phyloP scores from a whole-genome alignment of 2,113 vertebrate genomes.

The Xyrauchen texanus region DNA sequence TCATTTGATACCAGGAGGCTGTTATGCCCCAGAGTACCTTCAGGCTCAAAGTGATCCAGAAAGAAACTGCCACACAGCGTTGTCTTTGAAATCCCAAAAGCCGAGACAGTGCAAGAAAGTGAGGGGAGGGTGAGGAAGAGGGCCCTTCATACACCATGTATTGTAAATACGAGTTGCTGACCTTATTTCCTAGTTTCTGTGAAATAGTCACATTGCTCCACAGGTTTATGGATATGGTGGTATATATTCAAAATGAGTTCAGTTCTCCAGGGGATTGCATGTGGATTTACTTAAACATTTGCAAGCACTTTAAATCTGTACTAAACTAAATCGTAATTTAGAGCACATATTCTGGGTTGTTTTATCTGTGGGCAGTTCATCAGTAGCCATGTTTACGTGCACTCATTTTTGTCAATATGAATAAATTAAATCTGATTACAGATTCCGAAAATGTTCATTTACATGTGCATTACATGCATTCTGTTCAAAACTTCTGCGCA shows the following conservation, averaged over 20 bases:
- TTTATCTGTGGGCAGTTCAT: background rate
- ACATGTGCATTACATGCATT: no score
- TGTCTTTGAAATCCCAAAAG: constrained; percentile 29
- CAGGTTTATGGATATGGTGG: constrained; percentile 10
- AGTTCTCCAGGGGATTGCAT: constrained; percentile 3
- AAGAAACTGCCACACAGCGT: constrained; percentile 41
- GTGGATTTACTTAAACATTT: constrained; percentile 3
- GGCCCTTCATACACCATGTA: constrained; percentile 18
- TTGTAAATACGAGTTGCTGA: constrained; percentile 44
- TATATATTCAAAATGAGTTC: constrained; percentile 6
- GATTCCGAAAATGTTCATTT: no score
- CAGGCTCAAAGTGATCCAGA: constrained; percentile 39
- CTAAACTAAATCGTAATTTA: constrained; percentile 6
- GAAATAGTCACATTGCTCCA: constrained; percentile 6
- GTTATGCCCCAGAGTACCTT: constrained; percentile 51
- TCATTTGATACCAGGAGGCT: constrained; percentile 43
- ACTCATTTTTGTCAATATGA: no score
- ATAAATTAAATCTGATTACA: no score
- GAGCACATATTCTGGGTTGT: background rate
- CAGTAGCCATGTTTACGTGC: no score
- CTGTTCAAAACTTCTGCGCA: no score
- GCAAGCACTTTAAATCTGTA: background rate
- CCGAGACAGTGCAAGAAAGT: background rate
- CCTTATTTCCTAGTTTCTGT: constrained; percentile 37
- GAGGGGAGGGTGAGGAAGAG: constrained; percentile 6